phyloP scores from a whole-genome alignment of 2,113 vertebrate species.

The Rhipidura dahli region DNA sequence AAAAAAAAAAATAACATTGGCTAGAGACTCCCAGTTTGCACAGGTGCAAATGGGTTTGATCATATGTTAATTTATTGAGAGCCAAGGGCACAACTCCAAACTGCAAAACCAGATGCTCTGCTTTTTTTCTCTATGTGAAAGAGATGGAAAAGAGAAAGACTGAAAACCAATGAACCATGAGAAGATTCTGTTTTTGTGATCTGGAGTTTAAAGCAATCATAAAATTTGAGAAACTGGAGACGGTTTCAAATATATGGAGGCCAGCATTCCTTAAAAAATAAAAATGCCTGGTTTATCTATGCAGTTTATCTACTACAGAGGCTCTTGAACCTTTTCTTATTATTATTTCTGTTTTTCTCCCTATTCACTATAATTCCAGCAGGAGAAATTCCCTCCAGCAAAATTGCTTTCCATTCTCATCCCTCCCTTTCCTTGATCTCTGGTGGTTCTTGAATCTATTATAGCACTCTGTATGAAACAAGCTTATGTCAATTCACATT shows the following conservation, averaged over 20 bases:
- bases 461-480: constrained; percentile 4
- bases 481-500: constrained; percentile 21
- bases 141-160: neutral
- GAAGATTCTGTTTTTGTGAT: neutral
- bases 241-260: neutral
- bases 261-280: neutral
- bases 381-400: neutral
- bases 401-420: neutral
- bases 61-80: constrained; percentile 46
- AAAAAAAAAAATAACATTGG: neutral
- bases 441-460: constrained; percentile 33
- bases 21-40: constrained; percentile 7
- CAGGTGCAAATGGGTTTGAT: constrained; percentile 59
- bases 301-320: neutral
- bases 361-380: neutral
- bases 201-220: constrained; percentile 1
- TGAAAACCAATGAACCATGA: neutral
- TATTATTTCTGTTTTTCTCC: neutral
- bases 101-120: constrained; percentile 53
- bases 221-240: neutral
- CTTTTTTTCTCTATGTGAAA: neutral
- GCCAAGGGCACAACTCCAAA: constrained; percentile 58
- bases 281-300: neutral
- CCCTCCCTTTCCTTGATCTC: constrained; percentile 2
- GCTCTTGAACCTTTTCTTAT: neutral